A percentile compares a stretch with the other conserved stretches of the same genome.
Evolutionary conservation across 2,797 vertebrate species (phyloP).

Genomic region (Intellagama lesueurii): DNA sequence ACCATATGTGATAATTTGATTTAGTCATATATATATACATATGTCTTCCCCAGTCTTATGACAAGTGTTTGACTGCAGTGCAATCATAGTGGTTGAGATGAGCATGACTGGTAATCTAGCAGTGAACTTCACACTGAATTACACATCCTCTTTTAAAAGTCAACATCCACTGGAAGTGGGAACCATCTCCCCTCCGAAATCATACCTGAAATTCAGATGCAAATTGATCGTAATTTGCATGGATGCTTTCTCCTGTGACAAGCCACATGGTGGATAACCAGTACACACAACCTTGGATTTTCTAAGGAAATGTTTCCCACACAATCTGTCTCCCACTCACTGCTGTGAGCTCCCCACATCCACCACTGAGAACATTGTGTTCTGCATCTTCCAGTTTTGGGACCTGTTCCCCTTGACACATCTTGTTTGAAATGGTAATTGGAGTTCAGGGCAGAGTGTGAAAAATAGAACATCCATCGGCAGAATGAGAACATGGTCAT

Average conservation of each 20-base stretch:
- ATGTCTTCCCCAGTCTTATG: too few species aligned
- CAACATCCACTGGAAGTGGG: not conserved
- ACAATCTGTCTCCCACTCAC: not conserved
- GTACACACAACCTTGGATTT: not conserved
- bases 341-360: not conserved
- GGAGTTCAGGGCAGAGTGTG: slow-evolving; percentile 8
- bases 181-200: not conserved
- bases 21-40: too few species aligned
- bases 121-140: not conserved
- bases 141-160: not conserved
- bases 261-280: not conserved
- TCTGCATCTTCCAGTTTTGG: not conserved
- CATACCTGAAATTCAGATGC: not conserved
- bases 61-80: too few species aligned
- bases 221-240: not conserved
- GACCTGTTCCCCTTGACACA: not conserved
- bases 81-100: too few species aligned
- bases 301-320: too few species aligned
- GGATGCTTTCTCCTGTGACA: too few species aligned
- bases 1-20: too few species aligned
- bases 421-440: slow-evolving; percentile 20
- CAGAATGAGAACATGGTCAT: not conserved
- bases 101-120: too few species aligned
- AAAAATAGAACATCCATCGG: not conserved
- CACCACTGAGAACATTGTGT: too few species aligned